A percentile compares a stretch with the other conserved stretches of the same genome.
phyloP scores from a whole-genome alignment of 2,888 invertebrate species.

The Epirrhoe tristata region DNA sequence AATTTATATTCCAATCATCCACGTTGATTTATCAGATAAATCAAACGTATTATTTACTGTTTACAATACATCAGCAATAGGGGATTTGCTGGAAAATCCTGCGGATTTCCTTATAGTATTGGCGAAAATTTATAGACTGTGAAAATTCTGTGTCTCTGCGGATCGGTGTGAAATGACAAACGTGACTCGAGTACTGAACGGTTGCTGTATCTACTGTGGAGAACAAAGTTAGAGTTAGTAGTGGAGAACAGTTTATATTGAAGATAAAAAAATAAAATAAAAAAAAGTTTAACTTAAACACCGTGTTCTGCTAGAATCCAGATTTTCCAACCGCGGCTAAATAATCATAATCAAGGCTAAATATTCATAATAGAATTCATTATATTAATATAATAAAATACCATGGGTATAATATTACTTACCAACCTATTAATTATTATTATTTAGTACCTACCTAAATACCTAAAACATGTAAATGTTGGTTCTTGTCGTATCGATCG shows the following conservation, averaged over 20 bases:
- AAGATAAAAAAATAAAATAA: constrained; percentile 12
- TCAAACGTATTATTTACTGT: constrained; percentile 46
- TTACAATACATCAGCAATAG: constrained; percentile 51
- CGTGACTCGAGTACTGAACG: constrained; percentile 63
- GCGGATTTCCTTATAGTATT: constrained; percentile 64
- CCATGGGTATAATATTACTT: too few relatives aligned
- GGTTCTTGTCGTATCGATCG: too few relatives aligned
- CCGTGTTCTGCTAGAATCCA: not conserved
- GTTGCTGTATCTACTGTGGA: constrained; percentile 35
- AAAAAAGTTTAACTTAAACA: not conserved
- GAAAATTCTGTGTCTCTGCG: constrained; percentile 70
- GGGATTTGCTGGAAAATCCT: constrained; percentile 53
- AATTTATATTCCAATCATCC: too few relatives aligned
- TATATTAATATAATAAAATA: too few relatives aligned
- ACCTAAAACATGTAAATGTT: too few relatives aligned
- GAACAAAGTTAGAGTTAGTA: constrained; percentile 42
- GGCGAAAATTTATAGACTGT: constrained; percentile 77
- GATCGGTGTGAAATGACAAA: constrained; percentile 74
- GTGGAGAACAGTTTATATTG: constrained; percentile 22
- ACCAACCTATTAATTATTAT: too few relatives aligned
- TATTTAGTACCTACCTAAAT: too few relatives aligned
- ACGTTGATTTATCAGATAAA: constrained; percentile 13
- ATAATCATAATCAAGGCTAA: too few relatives aligned
- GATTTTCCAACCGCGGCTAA: too few relatives aligned
- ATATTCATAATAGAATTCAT: too few relatives aligned